phyloP scores from a whole-genome alignment of 2,888 invertebrate genomes.

The Torymus aiolomorphi region DNA sequence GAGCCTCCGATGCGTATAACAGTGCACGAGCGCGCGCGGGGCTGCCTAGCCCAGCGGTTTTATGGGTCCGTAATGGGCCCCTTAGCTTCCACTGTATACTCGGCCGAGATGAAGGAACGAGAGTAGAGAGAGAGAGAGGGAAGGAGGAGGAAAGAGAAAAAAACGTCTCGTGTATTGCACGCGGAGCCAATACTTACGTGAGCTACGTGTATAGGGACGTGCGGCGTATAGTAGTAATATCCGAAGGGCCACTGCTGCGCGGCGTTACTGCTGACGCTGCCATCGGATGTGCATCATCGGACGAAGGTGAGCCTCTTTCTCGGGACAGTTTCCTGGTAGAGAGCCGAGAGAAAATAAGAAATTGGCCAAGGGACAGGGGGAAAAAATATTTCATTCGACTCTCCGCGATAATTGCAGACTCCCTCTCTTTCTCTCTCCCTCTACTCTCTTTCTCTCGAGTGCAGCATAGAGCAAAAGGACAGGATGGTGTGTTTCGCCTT shows the following conservation, averaged over 20 bases:
- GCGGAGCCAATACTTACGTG: conserved; percentile 30
- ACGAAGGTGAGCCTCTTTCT: conserved; percentile 10
- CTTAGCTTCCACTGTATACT: conserved; percentile 36
- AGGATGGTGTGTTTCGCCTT: conserved; percentile 1
- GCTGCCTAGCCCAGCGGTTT: conserved; percentile 64
- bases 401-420: conserved; percentile 53
- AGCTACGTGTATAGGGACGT: conserved; percentile 1
- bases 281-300: conserved; percentile 20
- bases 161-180: background rate
- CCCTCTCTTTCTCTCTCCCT: background rate
- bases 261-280: background rate
- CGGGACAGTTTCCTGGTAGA: conserved; percentile 52
- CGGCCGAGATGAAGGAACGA: conserved; percentile 28
- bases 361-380: conserved; percentile 46
- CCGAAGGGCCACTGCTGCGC: conserved; percentile 6
- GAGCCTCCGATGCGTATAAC: conserved; percentile 62
- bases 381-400: conserved; percentile 55
- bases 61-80: conserved; percentile 67
- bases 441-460: background rate
- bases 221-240: conserved; percentile 10
- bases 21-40: conserved; percentile 63
- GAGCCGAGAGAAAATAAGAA: conserved; percentile 49
- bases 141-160: background rate
- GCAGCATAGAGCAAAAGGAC: conserved; percentile 24
- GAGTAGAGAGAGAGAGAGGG: background rate